phyloP scores from a whole-genome alignment of 2,113 vertebrate species.

The Nothoprocta perdicaria region DNA sequence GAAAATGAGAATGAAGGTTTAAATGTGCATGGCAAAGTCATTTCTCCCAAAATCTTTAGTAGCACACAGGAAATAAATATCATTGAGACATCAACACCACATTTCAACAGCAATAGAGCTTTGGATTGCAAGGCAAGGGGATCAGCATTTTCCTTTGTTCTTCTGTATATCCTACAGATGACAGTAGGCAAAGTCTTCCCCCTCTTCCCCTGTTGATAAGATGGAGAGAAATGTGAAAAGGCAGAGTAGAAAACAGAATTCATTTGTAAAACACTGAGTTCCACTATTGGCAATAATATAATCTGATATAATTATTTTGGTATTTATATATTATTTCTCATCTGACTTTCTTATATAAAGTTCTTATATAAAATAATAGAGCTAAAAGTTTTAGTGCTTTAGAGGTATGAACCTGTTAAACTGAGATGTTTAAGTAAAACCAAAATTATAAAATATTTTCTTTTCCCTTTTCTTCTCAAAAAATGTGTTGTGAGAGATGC shows the following conservation, averaged over 20 bases:
- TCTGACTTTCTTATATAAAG: neutral
- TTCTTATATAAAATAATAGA: neutral
- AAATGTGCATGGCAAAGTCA: neutral
- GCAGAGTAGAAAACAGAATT: neutral
- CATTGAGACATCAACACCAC: neutral
- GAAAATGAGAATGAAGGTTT: neutral
- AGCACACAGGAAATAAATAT: neutral
- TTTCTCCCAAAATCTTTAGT: neutral
- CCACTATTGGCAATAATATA: neutral
- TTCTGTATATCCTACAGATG: rapidly evolving
- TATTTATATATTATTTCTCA: neutral
- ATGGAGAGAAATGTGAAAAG: neutral
- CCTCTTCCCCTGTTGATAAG: neutral
- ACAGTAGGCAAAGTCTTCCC: neutral
- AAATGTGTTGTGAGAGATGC: neutral
- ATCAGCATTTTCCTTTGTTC: neutral
- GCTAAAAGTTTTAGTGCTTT: neutral
- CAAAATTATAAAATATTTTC: neutral
- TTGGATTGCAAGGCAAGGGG: neutral
- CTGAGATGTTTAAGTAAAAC: neutral
- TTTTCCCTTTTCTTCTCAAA: neutral
- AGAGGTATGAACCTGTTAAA: neutral
- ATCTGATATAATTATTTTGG: neutral
- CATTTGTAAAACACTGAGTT: neutral
- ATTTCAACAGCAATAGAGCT: rapidly evolving